Percentiles rank a stretch among this genome's conserved stretches.
phyloP scores from a whole-genome alignment of 2,888 invertebrate species.

The Plebejus melissa region DNA sequence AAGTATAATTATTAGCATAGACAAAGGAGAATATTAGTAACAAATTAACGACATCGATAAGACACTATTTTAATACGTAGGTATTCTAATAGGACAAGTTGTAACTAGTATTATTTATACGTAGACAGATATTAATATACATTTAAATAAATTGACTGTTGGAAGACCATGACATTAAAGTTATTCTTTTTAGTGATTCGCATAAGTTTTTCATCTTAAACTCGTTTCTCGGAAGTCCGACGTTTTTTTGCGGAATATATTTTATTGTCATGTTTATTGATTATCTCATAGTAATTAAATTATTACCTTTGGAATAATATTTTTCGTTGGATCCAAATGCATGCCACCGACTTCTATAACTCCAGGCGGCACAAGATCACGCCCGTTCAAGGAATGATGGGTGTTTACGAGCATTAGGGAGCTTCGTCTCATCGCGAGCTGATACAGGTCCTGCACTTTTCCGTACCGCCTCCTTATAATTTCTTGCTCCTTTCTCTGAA shows the following conservation, averaged over 20 bases:
- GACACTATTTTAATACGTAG: not conserved
- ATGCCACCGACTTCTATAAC: constrained; percentile 82
- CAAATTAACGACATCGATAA: not conserved
- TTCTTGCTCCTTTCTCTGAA: constrained; percentile 42
- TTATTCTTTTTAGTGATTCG: not conserved
- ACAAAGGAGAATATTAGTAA: not conserved
- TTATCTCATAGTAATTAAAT: not conserved
- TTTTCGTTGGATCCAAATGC: constrained; percentile 65
- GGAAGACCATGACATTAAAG: not conserved
- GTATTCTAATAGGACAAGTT: not conserved
- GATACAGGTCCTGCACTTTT: constrained; percentile 59
- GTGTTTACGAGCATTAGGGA: constrained; percentile 80
- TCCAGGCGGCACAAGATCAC: constrained; percentile 75
- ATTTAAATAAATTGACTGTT: not conserved
- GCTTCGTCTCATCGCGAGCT: constrained; percentile 54
- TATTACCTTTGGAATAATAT: constrained; percentile 64
- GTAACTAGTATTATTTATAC: not conserved
- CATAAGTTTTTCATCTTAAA: not conserved
- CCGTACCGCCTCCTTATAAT: constrained; percentile 52
- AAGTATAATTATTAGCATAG: too few relatives aligned
- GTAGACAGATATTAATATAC: not conserved
- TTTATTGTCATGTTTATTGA: not conserved
- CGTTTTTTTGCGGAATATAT: not conserved
- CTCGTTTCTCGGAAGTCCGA: not conserved
- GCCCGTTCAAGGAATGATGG: constrained; percentile 79